Percentiles rank a stretch among this genome's conserved stretches.
phyloP scores from a whole-genome alignment of 2,888 invertebrate species.

The Drosophila bunnanda region DNA sequence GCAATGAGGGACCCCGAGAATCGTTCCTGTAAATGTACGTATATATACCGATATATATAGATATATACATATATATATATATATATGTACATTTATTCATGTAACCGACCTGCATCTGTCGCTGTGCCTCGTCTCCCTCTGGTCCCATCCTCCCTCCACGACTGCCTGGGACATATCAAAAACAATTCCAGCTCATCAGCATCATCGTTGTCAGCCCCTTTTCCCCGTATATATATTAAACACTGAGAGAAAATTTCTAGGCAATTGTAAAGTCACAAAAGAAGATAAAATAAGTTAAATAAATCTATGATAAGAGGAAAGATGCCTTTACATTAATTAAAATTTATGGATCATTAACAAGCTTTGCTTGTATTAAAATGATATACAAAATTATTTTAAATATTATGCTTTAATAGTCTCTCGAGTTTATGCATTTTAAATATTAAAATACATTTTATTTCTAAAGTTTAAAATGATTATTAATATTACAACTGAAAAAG shows the following conservation, averaged over 20 bases:
- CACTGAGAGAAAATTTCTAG: neutral
- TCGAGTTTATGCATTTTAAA: neutral
- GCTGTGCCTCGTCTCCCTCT: constrained; percentile 28
- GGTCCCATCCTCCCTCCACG: constrained; percentile 21
- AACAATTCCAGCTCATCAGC: constrained; percentile 80
- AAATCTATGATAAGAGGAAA: neutral
- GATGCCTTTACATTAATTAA: too few relatives aligned
- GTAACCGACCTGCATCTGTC: constrained; percentile 57
- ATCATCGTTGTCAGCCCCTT: constrained; percentile 67
- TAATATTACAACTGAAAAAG: too few relatives aligned
- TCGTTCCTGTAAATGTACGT: constrained; percentile 35
- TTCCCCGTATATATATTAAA: constrained; percentile 24
- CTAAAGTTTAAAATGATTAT: too few relatives aligned
- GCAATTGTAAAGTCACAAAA: too few relatives aligned
- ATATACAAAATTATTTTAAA: too few relatives aligned
- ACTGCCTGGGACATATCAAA: constrained; percentile 67
- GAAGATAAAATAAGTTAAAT: too few relatives aligned
- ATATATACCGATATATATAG: constrained; percentile 17
- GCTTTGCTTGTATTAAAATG: too few relatives aligned
- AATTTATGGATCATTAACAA: too few relatives aligned
- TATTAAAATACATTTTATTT: neutral
- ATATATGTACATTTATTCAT: constrained; percentile 25
- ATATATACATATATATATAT: constrained; percentile 15
- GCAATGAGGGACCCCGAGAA: constrained; percentile 48
- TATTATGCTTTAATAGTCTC: neutral